phyloP scores from a whole-genome alignment of 1,140 invertebrate genomes.

The Drosophila paulistorum region DNA sequence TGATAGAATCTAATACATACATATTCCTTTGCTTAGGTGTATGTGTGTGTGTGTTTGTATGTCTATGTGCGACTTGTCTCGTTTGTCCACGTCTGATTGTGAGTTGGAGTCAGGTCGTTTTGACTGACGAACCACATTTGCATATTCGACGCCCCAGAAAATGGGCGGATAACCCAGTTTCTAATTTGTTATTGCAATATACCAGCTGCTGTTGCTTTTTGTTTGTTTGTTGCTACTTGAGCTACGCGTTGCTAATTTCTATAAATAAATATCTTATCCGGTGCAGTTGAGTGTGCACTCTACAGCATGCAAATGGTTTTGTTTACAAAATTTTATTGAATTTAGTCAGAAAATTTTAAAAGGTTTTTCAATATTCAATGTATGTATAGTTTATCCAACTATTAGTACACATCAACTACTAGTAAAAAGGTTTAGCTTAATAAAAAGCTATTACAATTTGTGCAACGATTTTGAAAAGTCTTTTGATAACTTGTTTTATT shows the following conservation, averaged over 20 bases:
- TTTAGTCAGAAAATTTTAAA: too few relatives aligned
- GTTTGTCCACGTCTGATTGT: constrained; percentile 51
- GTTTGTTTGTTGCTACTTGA: constrained; percentile 36
- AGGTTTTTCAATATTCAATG: too few relatives aligned
- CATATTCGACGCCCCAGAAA: constrained; percentile 34
- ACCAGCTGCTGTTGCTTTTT: constrained; percentile 50
- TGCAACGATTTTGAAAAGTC: too few relatives aligned
- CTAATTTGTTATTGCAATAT: constrained; percentile 32
- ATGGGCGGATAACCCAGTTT: constrained; percentile 62
- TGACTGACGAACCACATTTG: constrained; percentile 34
- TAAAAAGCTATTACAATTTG: too few relatives aligned
- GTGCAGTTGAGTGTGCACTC: constrained; percentile 40
- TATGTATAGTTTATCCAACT: too few relatives aligned
- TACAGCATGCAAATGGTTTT: constrained; percentile 24
- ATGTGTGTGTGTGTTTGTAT: constrained; percentile 7
- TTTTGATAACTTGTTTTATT: too few relatives aligned
- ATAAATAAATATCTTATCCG: constrained; percentile 64
- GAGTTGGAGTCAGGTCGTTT: constrained; percentile 21
- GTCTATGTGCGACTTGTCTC: constrained; percentile 55
- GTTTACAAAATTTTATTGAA: not conserved
- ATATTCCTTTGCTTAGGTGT: constrained; percentile 3
- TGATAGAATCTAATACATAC: constrained; percentile 32
- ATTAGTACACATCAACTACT: too few relatives aligned
- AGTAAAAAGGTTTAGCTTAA: too few relatives aligned
- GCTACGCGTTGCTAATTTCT: constrained; percentile 60